These are phyloP conservation scores for Phragmatobia fuliginosa DNA, from an alignment of 2,888 invertebrate species.

Conservation along the genomic window DNA sequence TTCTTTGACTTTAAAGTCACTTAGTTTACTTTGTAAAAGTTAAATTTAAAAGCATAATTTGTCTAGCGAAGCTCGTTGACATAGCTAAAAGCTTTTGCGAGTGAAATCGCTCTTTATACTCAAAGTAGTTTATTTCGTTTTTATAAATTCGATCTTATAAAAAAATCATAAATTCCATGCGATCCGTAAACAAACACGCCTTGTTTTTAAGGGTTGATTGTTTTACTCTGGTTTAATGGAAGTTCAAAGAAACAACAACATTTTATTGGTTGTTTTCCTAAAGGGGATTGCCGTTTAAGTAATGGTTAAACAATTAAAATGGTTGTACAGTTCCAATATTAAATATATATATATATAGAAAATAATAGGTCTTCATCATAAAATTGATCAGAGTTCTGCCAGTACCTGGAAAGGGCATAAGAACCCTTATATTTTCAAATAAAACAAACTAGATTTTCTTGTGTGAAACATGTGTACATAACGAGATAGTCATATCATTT, in stretches of 20 bases:
- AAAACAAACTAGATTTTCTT: conserved; percentile 1
- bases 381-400: neutral
- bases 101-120: conserved; percentile 11
- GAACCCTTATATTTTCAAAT: neutral
- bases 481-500: conserved; percentile 7
- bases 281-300: neutral
- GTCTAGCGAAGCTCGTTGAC: conserved; percentile 30
- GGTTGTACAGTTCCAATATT: no score
- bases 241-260: neutral
- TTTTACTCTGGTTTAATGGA: neutral
- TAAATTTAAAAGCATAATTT: conserved; percentile 3
- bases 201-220: neutral
- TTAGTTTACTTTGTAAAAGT: neutral
- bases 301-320: neutral
- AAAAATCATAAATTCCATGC: neutral
- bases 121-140: neutral
- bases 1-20: neutral
- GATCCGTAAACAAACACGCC: neutral
- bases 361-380: no score
- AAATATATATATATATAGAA: no score
- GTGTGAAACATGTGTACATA: conserved; percentile 1
- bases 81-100: conserved; percentile 44
- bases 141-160: neutral
- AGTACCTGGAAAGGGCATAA: neutral
- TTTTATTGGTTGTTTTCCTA: neutral